Percentiles rank a stretch among this genome's conserved stretches.
These are phyloP conservation scores for Mayetiola destructor DNA, from an alignment of 2,888 invertebrate species.

Conservation along the genomic window DNA sequence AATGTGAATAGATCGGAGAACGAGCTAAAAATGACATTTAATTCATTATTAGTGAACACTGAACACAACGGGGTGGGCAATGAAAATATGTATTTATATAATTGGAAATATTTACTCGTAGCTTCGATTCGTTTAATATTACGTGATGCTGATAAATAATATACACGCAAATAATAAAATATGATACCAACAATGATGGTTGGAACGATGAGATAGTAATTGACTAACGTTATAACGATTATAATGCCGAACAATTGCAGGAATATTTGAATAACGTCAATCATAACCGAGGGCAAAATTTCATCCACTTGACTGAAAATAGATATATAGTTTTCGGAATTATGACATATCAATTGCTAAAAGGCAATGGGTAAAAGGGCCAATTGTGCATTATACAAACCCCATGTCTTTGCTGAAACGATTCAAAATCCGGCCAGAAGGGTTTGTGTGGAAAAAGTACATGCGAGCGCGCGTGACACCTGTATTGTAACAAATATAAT, in stretches of 20 bases:
- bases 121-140: conserved; percentile 70
- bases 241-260: conserved; percentile 65
- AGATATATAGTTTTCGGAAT: conserved; percentile 55
- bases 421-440: conserved; percentile 69
- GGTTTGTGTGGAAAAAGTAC: conserved; percentile 78
- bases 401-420: conserved; percentile 46
- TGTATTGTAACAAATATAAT: too few species aligned
- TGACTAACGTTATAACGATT: conserved; percentile 59
- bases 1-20: conserved; percentile 89
- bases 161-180: conserved; percentile 58
- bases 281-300: conserved; percentile 33
- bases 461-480: conserved; percentile 66
- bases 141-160: conserved; percentile 66
- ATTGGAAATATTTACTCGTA: conserved; percentile 44
- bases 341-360: too few species aligned
- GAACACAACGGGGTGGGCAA: background rate
- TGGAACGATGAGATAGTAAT: conserved; percentile 57
- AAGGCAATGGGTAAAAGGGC: conserved; percentile 60
- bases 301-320: conserved; percentile 49
- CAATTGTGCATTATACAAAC: background rate
- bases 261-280: conserved; percentile 52
- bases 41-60: too few species aligned
- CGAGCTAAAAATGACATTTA: conserved; percentile 45
- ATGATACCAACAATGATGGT: conserved; percentile 53
- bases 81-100: background rate